A percentile compares a stretch with the other conserved stretches of the same genome.
These are phyloP conservation scores for Polypedilum vanderplanki DNA, from an alignment of 1,140 invertebrate genomes.

Conservation along the genomic window DNA sequence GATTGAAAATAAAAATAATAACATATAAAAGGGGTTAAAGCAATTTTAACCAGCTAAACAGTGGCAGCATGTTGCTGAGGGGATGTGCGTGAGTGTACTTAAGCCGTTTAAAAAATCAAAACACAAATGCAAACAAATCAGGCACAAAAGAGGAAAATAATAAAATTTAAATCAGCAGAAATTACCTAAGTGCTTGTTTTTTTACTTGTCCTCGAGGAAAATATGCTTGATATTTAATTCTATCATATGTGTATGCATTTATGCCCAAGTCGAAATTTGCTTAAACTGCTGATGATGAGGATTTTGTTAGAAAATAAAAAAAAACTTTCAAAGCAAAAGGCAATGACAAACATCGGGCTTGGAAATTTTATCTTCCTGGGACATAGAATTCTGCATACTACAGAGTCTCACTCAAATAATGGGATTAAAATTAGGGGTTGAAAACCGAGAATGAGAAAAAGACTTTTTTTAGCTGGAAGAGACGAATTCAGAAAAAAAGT, in stretches of 20 bases:
- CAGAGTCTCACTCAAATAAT: neutral
- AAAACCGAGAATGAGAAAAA: neutral
- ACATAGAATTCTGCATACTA: neutral
- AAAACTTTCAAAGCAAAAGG: too few species aligned
- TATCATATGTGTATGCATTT: neutral
- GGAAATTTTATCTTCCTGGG: slow-evolving; percentile 24
- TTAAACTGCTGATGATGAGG: too few species aligned
- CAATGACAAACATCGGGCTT: neutral
- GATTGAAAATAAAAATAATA: slow-evolving; percentile 3
- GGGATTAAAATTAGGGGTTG: slow-evolving; percentile 27
- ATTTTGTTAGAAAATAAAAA: too few species aligned
- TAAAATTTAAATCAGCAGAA: neutral
- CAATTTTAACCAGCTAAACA: neutral
- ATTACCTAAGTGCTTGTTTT: neutral
- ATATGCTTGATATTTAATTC: neutral
- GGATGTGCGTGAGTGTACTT: slow-evolving; percentile 8
- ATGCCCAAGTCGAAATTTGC: too few species aligned
- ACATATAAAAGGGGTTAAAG: neutral
- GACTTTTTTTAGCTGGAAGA: neutral
- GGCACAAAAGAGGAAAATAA: neutral
- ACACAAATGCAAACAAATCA: slow-evolving; percentile 25
- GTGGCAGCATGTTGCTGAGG: neutral
- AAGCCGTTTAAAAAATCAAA: slow-evolving; percentile 28
- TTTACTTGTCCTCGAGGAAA: neutral
- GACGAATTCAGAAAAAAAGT: slow-evolving; percentile 9